Evolutionary conservation across 1,140 invertebrate genomes (phyloP), one percentile per base, ranked within the genome.

Genomic region (Macrobrachium nipponense): DNA sequence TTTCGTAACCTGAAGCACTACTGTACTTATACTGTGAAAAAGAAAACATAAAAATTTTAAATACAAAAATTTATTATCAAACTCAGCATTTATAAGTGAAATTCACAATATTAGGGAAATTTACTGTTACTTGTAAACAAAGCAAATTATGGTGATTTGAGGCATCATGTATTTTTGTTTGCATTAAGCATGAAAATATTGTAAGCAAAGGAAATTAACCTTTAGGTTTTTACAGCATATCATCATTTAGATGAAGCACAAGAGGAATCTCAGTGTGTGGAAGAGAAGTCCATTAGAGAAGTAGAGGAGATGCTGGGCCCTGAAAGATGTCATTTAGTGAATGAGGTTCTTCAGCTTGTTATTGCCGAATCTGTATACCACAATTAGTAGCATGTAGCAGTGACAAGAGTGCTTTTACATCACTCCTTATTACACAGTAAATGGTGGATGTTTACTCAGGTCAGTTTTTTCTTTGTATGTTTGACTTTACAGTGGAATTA

Each of bases 321-420:
- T 11, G 20, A 70, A 27, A 18, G 62, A 12, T 20, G 43, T 51
- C 68, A 86, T 43, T n/a, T 86, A 60, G 77, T 78, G 8, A 36
- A 79, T 27, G 76, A 86, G 18, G 78, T 86, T 23, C 77, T 86
- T 20, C 84, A 86, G 43, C 68, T 86, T 6, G 84, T 86, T 51
- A 58, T 86, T 2, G 76, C 84, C 7, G 84, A 86, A n/a, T 61
- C 84, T 51, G 84, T 86, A 18, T 86, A 86, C 27, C 84, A 86
- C 27, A 75, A 86, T 58, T 80, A 62, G 44, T 7, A 51, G 51
- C 12, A 51, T 12, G 51, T 7, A 51, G 51, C 51, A 51, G 51
- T 12, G 51, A 51, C 12, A 51, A 51, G 12, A 51, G 51, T 10
- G 51, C 51, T 51, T 51, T 0, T 51, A 51, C 51, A 51, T 51